Base-by-base conservation (phyloP, 1,140 invertebrate genomes). In the Ruditapes philippinarum region DNA sequence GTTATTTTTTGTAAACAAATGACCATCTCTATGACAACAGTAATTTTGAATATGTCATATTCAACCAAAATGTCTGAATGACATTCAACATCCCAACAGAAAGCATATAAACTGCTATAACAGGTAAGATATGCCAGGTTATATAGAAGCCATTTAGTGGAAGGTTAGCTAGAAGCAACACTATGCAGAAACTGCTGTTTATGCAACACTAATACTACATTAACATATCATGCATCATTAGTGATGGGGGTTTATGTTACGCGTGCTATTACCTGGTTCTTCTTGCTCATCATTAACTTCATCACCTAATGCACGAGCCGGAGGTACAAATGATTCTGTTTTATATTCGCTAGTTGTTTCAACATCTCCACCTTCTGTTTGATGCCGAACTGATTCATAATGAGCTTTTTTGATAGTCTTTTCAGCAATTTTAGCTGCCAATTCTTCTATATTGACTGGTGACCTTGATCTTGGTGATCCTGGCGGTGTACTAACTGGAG, bases 381-480 rank as follows among this genome's bases (percentile, higher is more conserved):
- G 25, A 40, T 81, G 78, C 22, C 49, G 57, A 31, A 68, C 65
- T n/a, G 91, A 76, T 45, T 92, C 91, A 65, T 81, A 40, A 76
- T 90, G 90, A 17, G 88, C 85, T 36, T 89, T 85, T 33, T 68
- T 65, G 3, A 91, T 62, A 28, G 85, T 92, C 25, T 88, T 89
- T 79, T 87, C 68, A 19, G 91, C 81, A 22, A 89, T 68, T n/a
- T 88, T 45, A 19, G 90, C 83, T 28, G 86, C 89, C 28, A 73
- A 57, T 19, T 83, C 80, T 73, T 89, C 86, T 38, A 87, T 45
- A 54, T 85, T 78, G 14, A 89, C 76, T 40, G 90, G 84, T 40
- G 88, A 86, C 25, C 54, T 60, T 11, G 80, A 86, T 73, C 90
- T 54, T 38, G 92, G 89, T 1, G 88, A 88, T 17, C 81, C 65